Evolutionary conservation across 1,140 invertebrate species (phyloP).

Genomic region (Penaeus japonicus): DNA sequence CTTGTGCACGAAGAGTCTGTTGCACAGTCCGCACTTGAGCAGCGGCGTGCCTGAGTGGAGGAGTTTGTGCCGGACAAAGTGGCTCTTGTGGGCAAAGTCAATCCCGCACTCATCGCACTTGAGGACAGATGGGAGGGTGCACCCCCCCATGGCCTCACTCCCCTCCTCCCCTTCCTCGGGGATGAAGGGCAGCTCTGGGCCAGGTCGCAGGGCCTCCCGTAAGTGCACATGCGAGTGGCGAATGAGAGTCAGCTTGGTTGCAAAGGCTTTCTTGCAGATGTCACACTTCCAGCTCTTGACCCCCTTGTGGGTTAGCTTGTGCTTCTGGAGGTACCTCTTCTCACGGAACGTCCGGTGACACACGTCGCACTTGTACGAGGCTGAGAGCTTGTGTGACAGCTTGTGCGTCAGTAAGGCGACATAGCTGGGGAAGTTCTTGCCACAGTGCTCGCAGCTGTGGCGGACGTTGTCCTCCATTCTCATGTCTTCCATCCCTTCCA

Average conservation of each 20-base stretch:
- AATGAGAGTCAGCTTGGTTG: constrained; percentile 55
- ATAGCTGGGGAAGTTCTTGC: constrained; percentile 49
- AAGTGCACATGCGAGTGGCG: constrained; percentile 57
- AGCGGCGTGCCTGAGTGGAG: constrained; percentile 71
- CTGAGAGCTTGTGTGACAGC: constrained; percentile 64
- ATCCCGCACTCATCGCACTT: constrained; percentile 74
- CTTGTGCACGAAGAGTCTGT: constrained; percentile 65
- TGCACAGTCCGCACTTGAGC: constrained; percentile 58
- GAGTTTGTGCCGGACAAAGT: constrained; percentile 70
- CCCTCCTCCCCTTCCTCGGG: constrained; percentile 41
- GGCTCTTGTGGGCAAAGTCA: constrained; percentile 75
- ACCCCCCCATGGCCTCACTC: constrained; percentile 31
- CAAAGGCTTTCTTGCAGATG: constrained; percentile 59
- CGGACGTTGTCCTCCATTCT: background rate
- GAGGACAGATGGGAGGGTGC: constrained; percentile 64
- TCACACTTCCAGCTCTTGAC: constrained; percentile 59
- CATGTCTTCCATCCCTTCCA: background rate
- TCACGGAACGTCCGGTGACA: constrained; percentile 58
- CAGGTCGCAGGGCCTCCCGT: constrained; percentile 54
- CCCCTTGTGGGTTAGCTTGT: constrained; percentile 57
- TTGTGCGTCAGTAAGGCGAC: constrained; percentile 62
- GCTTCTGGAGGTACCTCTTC: constrained; percentile 57
- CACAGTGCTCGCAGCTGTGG: constrained; percentile 53
- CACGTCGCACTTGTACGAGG: constrained; percentile 63
- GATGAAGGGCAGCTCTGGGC: constrained; percentile 35